Percentiles rank a stretch among this genome's conserved stretches.
phyloP scores from a whole-genome alignment of 1,140 invertebrate species.

The Magallana ariakensis region DNA sequence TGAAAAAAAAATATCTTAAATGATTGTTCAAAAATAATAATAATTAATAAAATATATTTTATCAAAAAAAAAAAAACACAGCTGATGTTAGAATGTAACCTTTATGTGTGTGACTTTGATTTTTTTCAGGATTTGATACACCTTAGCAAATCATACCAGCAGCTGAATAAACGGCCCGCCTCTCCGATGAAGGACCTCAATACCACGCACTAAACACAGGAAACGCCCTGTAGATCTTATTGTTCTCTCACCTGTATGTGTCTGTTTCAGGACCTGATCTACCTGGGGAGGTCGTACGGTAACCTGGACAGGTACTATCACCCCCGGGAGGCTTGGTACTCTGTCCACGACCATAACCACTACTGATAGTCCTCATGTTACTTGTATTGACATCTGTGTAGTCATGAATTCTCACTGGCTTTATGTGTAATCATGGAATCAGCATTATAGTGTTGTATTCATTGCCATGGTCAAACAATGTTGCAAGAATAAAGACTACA shows the following conservation, averaged over 20 bases:
- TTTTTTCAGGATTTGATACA: conserved; percentile 51
- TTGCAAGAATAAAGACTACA: too few relatives aligned
- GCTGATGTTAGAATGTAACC: conserved; percentile 17
- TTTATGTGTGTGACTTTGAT: not conserved
- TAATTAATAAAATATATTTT: too few relatives aligned
- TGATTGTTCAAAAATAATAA: too few relatives aligned
- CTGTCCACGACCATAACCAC: conserved; percentile 5
- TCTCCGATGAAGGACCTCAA: conserved; percentile 34
- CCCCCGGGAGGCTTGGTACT: not conserved
- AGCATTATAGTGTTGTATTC: too few relatives aligned
- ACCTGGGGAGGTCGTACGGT: conserved; percentile 8
- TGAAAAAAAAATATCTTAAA: too few relatives aligned
- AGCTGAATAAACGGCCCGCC: conserved; percentile 35
- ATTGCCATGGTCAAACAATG: too few relatives aligned
- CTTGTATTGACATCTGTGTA: too few relatives aligned
- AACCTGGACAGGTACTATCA: conserved; percentile 24
- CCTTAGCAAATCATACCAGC: conserved; percentile 46
- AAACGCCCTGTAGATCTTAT: not conserved
- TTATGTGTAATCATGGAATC: too few relatives aligned
- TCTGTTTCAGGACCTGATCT: conserved; percentile 21
- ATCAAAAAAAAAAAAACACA: too few relatives aligned
- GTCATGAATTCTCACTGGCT: too few relatives aligned
- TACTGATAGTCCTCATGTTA: not conserved
- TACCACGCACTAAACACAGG: not conserved
- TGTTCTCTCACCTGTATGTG: not conserved